Conservation (phyloP, 2,113 vertebrate genomes). For the Australoheros scitulus region DNA sequence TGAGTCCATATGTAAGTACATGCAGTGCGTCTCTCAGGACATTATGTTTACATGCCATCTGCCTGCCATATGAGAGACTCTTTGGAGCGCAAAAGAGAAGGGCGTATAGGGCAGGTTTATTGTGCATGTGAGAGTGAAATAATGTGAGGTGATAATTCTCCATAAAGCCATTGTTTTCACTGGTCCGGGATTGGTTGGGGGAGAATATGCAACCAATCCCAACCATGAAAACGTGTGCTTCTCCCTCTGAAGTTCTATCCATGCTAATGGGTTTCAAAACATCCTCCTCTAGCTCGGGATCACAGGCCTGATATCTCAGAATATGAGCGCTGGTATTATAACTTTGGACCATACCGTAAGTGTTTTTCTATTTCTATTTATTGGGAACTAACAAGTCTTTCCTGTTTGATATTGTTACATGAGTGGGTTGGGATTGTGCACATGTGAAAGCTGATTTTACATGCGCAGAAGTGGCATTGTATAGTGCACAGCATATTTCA, state of each 20-base stretch:
- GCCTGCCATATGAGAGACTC: constrained; percentile 48
- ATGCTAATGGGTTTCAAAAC: constrained; percentile 73
- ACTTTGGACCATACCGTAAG: constrained; percentile 83
- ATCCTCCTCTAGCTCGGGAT: constrained; percentile 78
- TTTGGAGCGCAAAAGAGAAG: constrained; percentile 17
- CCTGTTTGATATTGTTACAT: constrained; percentile 7
- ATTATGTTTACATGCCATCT: constrained; percentile 58
- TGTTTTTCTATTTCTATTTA: constrained; percentile 67
- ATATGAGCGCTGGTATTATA: constrained; percentile 82
- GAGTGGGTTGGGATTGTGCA: background rate
- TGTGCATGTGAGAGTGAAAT: constrained; percentile 51
- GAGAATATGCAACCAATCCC: constrained; percentile 47
- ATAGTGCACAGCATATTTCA: background rate
- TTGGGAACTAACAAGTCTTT: constrained; percentile 52
- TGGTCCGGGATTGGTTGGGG: constrained; percentile 62
- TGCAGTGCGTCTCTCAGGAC: constrained; percentile 29
- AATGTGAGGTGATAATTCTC: constrained; percentile 41
- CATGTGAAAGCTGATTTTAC: background rate
- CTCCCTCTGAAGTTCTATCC: constrained; percentile 50
- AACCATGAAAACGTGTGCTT: constrained; percentile 64
- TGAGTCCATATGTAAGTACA: constrained; percentile 34
- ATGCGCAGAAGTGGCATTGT: background rate
- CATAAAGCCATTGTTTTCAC: constrained; percentile 50
- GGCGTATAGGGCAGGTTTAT: constrained; percentile 23
- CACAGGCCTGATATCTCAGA: constrained; percentile 81